A percentile compares a stretch with the other conserved stretches of the same genome.
phyloP scores from a whole-genome alignment of 2,113 vertebrate species.

The Rhinolophus ferrumequinum region DNA sequence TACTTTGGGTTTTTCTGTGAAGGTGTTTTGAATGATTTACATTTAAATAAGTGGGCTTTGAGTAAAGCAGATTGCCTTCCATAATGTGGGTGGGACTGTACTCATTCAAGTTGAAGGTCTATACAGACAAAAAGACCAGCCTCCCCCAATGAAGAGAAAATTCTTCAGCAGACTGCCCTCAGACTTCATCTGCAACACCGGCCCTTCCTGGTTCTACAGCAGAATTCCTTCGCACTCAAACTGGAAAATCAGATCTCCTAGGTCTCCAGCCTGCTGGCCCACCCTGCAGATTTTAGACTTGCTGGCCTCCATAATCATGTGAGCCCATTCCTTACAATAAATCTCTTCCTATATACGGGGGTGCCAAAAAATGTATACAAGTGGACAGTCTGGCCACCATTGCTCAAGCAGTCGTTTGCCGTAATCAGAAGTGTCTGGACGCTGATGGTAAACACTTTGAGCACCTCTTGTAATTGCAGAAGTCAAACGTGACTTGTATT shows the following conservation, averaged over 20 bases:
- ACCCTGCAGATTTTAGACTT: not conserved
- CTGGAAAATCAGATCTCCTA: not conserved
- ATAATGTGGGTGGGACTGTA: not conserved
- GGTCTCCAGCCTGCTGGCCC: not conserved
- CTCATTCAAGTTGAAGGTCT: not conserved
- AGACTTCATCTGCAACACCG: not conserved
- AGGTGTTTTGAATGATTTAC: not conserved
- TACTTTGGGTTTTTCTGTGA: not conserved
- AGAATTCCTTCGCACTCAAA: not conserved
- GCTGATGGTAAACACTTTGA: too few relatives aligned
- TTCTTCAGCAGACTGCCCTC: not conserved
- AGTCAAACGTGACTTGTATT: too few relatives aligned
- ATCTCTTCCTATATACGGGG: too few relatives aligned
- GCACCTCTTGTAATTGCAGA: too few relatives aligned
- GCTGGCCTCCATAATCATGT: not conserved
- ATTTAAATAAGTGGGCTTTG: constrained; percentile 3
- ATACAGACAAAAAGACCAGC: not conserved
- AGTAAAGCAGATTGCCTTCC: not conserved
- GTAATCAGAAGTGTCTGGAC: too few relatives aligned
- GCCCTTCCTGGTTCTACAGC: not conserved
- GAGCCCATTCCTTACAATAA: not conserved
- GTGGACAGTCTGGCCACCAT: too few relatives aligned
- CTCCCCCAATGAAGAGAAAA: not conserved
- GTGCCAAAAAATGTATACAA: too few relatives aligned
- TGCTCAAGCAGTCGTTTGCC: too few relatives aligned